Evolutionary conservation across 2,888 invertebrate species (phyloP).

Genomic region (Ormyrus nitidulus): DNA sequence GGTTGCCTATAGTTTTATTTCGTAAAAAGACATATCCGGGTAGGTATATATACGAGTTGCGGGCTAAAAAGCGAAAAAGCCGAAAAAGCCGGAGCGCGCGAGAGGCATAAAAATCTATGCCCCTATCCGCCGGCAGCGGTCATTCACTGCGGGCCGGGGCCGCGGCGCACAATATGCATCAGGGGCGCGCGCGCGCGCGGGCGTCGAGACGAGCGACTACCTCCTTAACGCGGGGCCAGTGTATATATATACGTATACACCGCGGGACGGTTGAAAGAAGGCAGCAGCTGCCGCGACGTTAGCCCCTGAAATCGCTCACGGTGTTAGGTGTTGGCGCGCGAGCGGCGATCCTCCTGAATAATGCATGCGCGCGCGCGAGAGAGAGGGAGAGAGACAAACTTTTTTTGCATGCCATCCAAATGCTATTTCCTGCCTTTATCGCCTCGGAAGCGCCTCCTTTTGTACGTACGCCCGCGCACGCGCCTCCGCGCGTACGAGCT

Average conservation of each 20-base stretch:
- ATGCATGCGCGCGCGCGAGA: conserved; percentile 1
- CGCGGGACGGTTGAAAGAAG: too few species aligned
- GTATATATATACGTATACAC: too few species aligned
- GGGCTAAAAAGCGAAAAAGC: too few species aligned
- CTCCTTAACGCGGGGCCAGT: too few species aligned
- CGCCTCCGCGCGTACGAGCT: background rate
- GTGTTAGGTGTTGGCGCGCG: conserved; percentile 12
- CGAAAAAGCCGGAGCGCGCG: too few species aligned
- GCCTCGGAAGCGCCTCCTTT: too few species aligned
- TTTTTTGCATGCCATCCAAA: conserved; percentile 9
- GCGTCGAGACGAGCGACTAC: background rate
- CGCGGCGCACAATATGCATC: background rate
- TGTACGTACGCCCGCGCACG: conserved; percentile 7
- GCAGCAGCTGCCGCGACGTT: conserved; percentile 27
- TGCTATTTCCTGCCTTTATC: conserved; percentile 11
- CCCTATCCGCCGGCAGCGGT: conserved; percentile 36
- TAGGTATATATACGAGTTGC: too few species aligned
- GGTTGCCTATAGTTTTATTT: too few species aligned
- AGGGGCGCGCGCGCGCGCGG: conserved; percentile 5
- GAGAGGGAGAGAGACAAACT: too few species aligned
- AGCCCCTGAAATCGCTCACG: conserved; percentile 13
- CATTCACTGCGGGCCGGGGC: conserved; percentile 28
- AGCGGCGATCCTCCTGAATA: conserved; percentile 3
- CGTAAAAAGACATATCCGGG: too few species aligned
- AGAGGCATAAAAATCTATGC: background rate